Base-by-base conservation (phyloP, 2,113 vertebrate species). In the Myotis yumanensis region DNA sequence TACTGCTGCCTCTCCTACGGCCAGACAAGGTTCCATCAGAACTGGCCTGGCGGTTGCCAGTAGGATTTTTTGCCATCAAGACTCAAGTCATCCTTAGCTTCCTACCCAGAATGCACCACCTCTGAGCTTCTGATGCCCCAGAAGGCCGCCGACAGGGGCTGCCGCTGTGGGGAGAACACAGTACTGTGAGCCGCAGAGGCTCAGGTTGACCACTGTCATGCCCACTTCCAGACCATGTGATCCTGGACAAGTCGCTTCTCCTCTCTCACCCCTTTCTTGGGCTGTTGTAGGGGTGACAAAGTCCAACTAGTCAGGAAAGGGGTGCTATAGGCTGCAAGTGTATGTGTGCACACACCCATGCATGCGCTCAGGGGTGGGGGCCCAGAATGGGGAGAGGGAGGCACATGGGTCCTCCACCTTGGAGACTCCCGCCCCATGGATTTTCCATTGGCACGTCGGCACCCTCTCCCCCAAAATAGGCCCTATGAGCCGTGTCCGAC, bases 391-490 rank as follows among this genome's bases (percentile, higher is more conserved):
- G 54, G 23, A 87, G n/a, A 87, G 54, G 48, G 72, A 90, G 77
- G 62, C 37, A 76, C 88, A 17, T 72, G 76, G 87, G 59, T 48
- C 18, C 43, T 69, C 72, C 85, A 95, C 54, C 69, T 90, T 89
- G 89, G 81, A 96, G 51, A 97, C 95, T 91, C 96, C 96, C 82
- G 7, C 96, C 97, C 83, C 79, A 11, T 83, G 86, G 91, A 97
- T 96, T 97, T 97, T 97, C 97, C 97, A 96, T 66, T 95, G 89
- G 96, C 96, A 96, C 64, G 99, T 99, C 99, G 99, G 98, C 98
- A 97, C 98, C 83, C 86, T 97, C 95, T 91, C 97, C 98, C 98
- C 98, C 97, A 98, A 99, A 99, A 99, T 99, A 99, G 99, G 98
- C 98, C 71, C 98, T 98, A 97, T 97, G 94, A 98, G 98, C 96